These are phyloP conservation scores for Ivindomyrus marchei DNA, from an alignment of 2,113 vertebrate genomes.

Conservation along the genomic window DNA sequence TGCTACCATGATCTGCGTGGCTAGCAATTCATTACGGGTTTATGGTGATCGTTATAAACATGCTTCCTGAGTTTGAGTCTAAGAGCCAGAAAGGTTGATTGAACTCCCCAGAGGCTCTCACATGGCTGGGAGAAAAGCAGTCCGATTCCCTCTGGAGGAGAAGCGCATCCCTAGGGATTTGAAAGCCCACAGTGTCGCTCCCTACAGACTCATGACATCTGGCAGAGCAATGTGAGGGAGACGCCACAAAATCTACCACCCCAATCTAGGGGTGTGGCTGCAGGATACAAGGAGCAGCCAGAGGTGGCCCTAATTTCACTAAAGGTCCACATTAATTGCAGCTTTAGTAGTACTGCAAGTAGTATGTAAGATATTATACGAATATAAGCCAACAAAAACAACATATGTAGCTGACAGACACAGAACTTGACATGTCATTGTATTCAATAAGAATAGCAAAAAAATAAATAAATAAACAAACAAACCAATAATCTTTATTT, in stretches of 20 bases:
- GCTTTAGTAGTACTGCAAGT: neutral
- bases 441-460: neutral
- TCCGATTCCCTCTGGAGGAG: neutral
- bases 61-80: neutral
- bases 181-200: neutral
- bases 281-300: neutral
- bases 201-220: constrained; percentile 1
- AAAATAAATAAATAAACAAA: too few relatives aligned
- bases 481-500: neutral
- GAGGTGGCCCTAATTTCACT: neutral
- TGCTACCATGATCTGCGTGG: neutral
- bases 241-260: neutral
- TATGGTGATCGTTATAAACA: neutral
- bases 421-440: neutral
- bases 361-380: neutral
- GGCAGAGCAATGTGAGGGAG: neutral
- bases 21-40: neutral
- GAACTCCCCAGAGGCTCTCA: neutral
- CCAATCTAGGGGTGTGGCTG: neutral
- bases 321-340: neutral
- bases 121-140: neutral
- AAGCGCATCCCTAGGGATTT: neutral
- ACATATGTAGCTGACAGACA: neutral
- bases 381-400: neutral
- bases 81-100: neutral